Conservation (phyloP, 1,140 invertebrate genomes). For the Cardiocondyla obscurior region DNA sequence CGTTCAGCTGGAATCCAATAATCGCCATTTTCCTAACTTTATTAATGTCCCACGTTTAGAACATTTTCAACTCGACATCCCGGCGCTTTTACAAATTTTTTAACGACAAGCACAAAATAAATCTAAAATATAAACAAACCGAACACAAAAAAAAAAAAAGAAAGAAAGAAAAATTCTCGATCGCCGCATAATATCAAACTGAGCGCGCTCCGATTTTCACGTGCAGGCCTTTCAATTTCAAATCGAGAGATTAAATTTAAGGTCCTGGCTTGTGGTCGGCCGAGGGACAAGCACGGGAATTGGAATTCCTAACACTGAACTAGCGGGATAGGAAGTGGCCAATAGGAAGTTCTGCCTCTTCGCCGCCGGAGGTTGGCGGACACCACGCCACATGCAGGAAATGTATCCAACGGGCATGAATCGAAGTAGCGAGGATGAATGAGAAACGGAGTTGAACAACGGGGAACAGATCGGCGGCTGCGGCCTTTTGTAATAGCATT, state of each 20-base stretch:
- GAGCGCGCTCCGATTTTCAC: neutral
- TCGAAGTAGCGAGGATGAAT: constrained; percentile 64
- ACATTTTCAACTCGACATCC: neutral
- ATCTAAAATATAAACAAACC: too few relatives aligned
- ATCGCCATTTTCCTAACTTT: constrained; percentile 34
- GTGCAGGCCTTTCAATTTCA: neutral
- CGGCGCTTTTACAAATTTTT: neutral
- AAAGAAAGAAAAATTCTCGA: too few relatives aligned
- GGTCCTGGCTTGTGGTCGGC: constrained; percentile 23
- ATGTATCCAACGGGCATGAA: constrained; percentile 59
- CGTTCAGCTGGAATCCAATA: neutral
- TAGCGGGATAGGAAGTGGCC: constrained; percentile 61
- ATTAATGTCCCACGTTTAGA: neutral
- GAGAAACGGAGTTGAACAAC: constrained; percentile 27
- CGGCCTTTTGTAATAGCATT: neutral
- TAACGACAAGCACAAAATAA: neutral
- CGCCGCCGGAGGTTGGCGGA: constrained; percentile 15
- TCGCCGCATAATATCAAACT: neutral
- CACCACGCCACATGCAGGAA: constrained; percentile 54
- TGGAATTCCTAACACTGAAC: constrained; percentile 59
- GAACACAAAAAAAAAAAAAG: too few relatives aligned
- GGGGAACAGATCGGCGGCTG: constrained; percentile 21
- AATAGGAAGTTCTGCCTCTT: constrained; percentile 65
- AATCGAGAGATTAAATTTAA: constrained; percentile 52
- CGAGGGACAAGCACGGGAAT: constrained; percentile 48